Evolutionary conservation across 2,113 vertebrate genomes (phyloP).

Genomic region (Heptranchias perlo): DNA sequence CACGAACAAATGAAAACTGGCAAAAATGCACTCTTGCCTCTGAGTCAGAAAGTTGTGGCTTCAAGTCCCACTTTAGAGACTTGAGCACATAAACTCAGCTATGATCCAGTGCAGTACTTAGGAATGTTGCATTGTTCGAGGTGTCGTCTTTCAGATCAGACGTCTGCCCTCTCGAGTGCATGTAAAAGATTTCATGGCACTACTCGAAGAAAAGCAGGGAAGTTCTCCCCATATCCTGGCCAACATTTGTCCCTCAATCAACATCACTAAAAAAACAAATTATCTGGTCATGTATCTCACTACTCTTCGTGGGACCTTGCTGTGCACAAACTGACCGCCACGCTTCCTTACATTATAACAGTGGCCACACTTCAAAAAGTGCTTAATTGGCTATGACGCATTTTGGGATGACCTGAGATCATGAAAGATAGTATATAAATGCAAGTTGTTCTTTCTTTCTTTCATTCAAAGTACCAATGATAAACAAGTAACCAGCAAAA

Average conservation of each 20-base stretch:
- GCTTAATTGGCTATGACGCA: background rate
- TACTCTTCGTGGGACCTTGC: background rate
- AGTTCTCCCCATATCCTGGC: background rate
- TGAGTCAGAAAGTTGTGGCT: background rate
- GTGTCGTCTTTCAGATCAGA: background rate
- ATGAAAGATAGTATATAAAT: background rate
- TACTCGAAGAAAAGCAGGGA: background rate
- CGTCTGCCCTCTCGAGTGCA: background rate
- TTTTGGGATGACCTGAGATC: background rate
- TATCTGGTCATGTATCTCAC: background rate
- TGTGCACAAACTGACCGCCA: background rate
- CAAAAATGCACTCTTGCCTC: background rate
- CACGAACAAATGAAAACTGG: background rate
- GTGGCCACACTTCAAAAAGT: background rate
- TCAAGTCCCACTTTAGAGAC: background rate
- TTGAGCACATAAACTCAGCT: background rate
- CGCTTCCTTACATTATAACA: background rate
- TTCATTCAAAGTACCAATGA: background rate
- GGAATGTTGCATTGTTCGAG: background rate
- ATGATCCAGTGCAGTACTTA: background rate
- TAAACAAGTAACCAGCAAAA: background rate
- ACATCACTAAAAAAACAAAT: background rate
- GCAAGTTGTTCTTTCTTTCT: background rate
- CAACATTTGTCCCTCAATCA: background rate
- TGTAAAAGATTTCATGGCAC: background rate